Conservation (phyloP, 2,113 vertebrate genomes). For the Desmodus rotundus region DNA sequence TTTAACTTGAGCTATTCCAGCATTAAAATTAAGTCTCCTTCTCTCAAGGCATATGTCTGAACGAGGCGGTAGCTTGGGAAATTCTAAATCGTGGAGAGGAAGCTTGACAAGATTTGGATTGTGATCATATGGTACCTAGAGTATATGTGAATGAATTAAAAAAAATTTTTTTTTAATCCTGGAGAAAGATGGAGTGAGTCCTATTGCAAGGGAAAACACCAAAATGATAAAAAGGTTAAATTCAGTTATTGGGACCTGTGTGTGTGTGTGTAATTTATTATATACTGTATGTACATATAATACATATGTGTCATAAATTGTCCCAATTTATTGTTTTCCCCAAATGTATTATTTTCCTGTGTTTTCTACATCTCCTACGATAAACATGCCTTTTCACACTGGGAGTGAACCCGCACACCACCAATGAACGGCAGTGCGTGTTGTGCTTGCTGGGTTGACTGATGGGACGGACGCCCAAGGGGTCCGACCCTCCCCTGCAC, state of each 20-base stretch:
- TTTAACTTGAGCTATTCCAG: not conserved
- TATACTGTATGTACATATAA: not conserved
- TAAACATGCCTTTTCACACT: not conserved
- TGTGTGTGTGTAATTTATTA: not conserved
- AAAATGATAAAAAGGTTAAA: not conserved
- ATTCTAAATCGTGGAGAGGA: not conserved
- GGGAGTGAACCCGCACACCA: not conserved
- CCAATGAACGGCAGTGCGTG: not conserved
- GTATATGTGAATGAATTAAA: not conserved
- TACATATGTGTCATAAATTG: too few species aligned
- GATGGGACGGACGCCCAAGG: not conserved
- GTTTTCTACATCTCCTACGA: not conserved
- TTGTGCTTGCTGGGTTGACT: not conserved
- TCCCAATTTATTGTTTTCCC: not conserved
- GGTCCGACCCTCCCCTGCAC: not conserved
- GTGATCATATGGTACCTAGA: not conserved
- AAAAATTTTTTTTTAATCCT: not conserved
- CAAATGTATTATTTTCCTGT: not conserved
- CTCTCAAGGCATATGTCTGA: not conserved
- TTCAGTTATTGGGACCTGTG: not conserved
- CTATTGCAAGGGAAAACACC: not conserved
- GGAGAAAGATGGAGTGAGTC: not conserved
- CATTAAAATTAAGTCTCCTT: conserved; percentile 18
- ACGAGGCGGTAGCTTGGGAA: not conserved
- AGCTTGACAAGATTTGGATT: not conserved